Conservation (phyloP, 1,140 invertebrate genomes). For the Steinernema feltiae region DNA sequence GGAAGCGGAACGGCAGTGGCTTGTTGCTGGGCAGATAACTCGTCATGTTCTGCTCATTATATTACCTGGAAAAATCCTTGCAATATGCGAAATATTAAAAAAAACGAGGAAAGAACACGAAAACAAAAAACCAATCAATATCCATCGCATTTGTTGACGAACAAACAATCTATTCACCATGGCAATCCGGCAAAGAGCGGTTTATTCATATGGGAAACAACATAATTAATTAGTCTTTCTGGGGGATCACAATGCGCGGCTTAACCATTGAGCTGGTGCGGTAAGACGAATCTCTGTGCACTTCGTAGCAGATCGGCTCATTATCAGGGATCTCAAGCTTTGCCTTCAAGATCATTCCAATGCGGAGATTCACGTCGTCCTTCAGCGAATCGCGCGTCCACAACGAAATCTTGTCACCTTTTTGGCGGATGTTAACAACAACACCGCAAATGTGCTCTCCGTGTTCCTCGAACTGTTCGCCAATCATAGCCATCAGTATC, state of each 20-base stretch:
- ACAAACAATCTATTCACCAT: neutral
- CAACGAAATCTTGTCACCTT: conserved; percentile 72
- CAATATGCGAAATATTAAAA: neutral
- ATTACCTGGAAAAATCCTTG: too few species aligned
- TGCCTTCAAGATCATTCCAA: conserved; percentile 59
- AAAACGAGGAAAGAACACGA: neutral
- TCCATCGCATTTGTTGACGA: neutral
- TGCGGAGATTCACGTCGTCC: conserved; percentile 67
- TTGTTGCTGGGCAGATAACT: neutral
- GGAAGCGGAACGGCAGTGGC: neutral
- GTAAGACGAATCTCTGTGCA: conserved; percentile 53
- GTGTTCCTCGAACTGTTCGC: conserved; percentile 85
- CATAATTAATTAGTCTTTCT: too few species aligned
- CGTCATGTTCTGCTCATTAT: neutral
- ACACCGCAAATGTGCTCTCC: conserved; percentile 86
- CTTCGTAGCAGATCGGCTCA: conserved; percentile 52
- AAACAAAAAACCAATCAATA: conserved; percentile 1
- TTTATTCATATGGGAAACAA: too few species aligned
- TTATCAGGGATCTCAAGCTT: conserved; percentile 49
- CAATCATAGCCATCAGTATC: conserved; percentile 85
- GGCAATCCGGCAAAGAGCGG: too few species aligned
- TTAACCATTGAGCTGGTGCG: conserved; percentile 56
- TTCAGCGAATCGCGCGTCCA: conserved; percentile 83
- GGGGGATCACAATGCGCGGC: conserved; percentile 44
- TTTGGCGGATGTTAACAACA: conserved; percentile 83